Evolutionary conservation across 2,113 vertebrate genomes (phyloP).

Genomic region (Anhinga anhinga): DNA sequence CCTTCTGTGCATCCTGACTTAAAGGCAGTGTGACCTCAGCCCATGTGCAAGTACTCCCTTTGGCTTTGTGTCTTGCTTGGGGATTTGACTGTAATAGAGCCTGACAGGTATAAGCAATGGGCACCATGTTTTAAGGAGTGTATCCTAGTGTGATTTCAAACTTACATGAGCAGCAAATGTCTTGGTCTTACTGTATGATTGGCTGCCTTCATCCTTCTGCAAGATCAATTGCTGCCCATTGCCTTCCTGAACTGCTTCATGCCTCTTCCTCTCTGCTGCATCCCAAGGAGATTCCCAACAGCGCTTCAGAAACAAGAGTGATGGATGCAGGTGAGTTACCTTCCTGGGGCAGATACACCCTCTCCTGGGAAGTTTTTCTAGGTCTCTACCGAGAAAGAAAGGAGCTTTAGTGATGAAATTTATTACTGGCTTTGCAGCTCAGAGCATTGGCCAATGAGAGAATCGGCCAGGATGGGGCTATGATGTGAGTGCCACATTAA

Average conservation of each 20-base stretch:
- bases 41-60: neutral
- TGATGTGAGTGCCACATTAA: neutral
- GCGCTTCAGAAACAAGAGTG: neutral
- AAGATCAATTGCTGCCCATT: neutral
- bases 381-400: neutral
- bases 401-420: neutral
- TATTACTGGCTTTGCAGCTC: neutral
- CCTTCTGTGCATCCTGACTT: neutral
- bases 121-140: neutral
- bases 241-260: neutral
- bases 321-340: neutral
- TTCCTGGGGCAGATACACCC: neutral
- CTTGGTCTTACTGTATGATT: neutral
- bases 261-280: neutral
- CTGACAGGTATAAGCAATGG: neutral
- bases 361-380: neutral
- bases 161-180: neutral
- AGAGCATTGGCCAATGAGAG: neutral
- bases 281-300: neutral
- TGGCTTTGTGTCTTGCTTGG: neutral
- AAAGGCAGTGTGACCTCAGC: neutral
- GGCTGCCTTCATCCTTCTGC: neutral
- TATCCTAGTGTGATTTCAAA: neutral
- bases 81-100: neutral
- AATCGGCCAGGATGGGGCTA: neutral